Base-by-base conservation (phyloP, 2,888 invertebrate genomes). In the Micoletzkya japonica region DNA sequence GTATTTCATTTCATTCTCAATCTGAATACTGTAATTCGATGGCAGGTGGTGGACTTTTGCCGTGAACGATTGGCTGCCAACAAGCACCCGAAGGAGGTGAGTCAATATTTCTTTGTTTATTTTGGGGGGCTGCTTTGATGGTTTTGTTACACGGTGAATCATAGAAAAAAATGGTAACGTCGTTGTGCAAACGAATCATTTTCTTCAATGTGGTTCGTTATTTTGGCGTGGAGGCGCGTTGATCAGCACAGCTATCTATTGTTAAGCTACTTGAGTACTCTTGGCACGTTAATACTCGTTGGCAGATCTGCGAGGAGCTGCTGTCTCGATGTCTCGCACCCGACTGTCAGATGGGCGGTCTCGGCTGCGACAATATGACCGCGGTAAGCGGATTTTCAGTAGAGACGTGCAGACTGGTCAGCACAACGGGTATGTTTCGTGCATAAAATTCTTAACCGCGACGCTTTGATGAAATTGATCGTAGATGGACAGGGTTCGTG, bases 351-450 rank as follows among this genome's bases (percentile, higher is more conserved):
- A 94, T 96, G 90, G 94, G 93, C 57, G 96, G 96, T 1, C 90
- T 96, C 56, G 97, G 97, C 78, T 80, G 96, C 87, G 97, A 98
- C 88, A 98, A 98, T 88, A 98, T 98, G 97, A 97, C 97, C 30
- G 95, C 95, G 3, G 95, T 70, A 20, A 4, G 64, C 54, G 20
- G 44, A 20, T 10, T n/a, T n/a, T n/a, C n/a, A n/a, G n/a, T n/a
- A n/a, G n/a, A n/a, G 17, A 10, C 17, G 7, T 17, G 39, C 39
- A 39, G 39, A 39, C 39, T 39, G 39, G 17, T 39, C 7, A 39
- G 17, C 7, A 39, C 39, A 39, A 39, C 17, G 39, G 39, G 7
- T 39, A 39, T 10, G 39, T 39, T 7, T 17, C 39, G 7, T 10
- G 7, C 39, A 39, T n/a, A n/a, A n/a, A n/a, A n/a, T n/a, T n/a